phyloP scores from a whole-genome alignment of 2,797 vertebrate genomes.

The Phrynocephalus guinanensis region DNA sequence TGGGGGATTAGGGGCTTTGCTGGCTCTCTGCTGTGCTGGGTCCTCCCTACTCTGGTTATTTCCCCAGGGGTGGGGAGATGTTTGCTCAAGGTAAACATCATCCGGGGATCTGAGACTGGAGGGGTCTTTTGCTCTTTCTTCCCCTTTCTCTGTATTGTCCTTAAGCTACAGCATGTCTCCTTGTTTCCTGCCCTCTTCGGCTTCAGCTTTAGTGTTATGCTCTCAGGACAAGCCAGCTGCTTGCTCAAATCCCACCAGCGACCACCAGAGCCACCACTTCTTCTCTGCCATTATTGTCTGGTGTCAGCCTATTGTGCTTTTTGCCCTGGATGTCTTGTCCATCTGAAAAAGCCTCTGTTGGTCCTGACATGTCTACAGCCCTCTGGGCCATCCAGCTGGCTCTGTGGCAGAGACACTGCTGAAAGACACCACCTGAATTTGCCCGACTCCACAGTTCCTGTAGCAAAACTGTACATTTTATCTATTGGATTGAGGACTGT shows the following conservation, averaged over 20 bases:
- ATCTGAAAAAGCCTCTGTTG: background rate
- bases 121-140: constrained; percentile 1
- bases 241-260: background rate
- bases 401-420: background rate
- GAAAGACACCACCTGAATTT: background rate
- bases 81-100: constrained; percentile 43
- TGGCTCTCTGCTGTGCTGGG: background rate
- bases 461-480: background rate
- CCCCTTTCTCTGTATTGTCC: background rate
- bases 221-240: background rate
- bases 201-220: background rate
- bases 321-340: background rate
- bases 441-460: background rate
- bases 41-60: constrained; percentile 38
- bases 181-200: background rate
- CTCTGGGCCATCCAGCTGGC: background rate
- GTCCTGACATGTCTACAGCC: background rate
- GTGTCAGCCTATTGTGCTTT: background rate
- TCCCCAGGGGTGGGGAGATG: constrained; percentile 19
- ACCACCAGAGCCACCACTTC: background rate
- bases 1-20: constrained; percentile 4
- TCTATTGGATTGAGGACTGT: too few relatives aligned
- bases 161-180: background rate
- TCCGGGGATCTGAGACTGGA: background rate
- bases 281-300: background rate